Evolutionary conservation across 2,113 vertebrate genomes (phyloP), one percentile per base, ranked within the genome.

Genomic region (Origma solitaria): DNA sequence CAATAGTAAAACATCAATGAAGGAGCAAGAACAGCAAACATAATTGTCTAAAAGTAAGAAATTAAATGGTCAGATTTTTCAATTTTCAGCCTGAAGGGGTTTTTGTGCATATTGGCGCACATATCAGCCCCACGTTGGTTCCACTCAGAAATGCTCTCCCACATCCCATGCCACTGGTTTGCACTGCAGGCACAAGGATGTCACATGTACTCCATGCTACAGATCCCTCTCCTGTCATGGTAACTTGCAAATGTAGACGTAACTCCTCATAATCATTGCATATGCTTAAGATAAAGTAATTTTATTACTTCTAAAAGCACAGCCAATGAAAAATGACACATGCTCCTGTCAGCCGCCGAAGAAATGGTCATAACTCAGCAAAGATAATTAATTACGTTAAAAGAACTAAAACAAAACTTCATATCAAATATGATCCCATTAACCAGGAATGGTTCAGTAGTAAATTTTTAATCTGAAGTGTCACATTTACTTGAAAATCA

Each of bases 111-210:
- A 24, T 7, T 0, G 1, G 33, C 18, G 12, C 12, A 14, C 7
- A 12, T 38, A 57, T 73, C 24, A 19, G 50, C 14, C 16, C 7
- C 17, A 3, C 0, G 0, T 27, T 38, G 19, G n/a, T 25, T 84
- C 21, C 50, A 20, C 42, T 49, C 30, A 20, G 27, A 23, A 16
- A 54, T 7, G 45, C 3, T 51, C 40, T 44, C 62, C 70, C 66
- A 31, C 12, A 23, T 27, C 16, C 42, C 2, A 2, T 33, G 57
- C 20, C 53, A 30, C 17, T 13, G 7, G 35, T n/a, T 28, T 77
- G 24, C 21, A 60, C 1, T 1, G 1, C n/a, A 60, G 20, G 18
- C 1, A 1, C 49, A 44, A 49, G 51, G 35, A 71, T 38, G 6
- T 45, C 57, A 22, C 31, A 37, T 31, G 15, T 42, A 23, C 42